Base-by-base conservation (phyloP, 2,113 vertebrate species). In the Murina feae region DNA sequence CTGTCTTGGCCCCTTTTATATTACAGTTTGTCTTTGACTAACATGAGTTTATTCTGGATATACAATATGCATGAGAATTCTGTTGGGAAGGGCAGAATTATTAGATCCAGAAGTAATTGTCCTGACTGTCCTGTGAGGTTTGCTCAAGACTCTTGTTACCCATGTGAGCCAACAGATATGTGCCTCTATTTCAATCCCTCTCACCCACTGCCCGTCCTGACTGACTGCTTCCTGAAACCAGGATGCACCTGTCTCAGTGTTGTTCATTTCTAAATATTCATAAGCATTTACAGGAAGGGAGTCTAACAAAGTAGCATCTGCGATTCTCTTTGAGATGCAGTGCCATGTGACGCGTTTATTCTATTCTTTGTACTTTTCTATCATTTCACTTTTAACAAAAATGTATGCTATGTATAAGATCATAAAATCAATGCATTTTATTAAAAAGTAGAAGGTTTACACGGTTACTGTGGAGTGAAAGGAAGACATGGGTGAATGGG, bases 321-420 rank as follows among this genome's bases (percentile, higher is more conserved):
- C 5, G 53, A 5, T 37, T 92, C 47, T 88, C 72, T 78, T n/a
- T 17, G n/a, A 30, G 13, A 8, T 65, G 6, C 9, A 35, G 25
- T 58, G 9, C 18, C 28, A 2, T n/a, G 10, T 14, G 47, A 72
- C 9, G 13, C 37, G 86, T 82, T 86, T 23, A 55, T 49, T 44
- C 12, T 81, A 13, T 44, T 44, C 35, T 82, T 91, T 53, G 32
- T 14, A 68, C 6, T 80, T 55, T 10, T 32, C 32, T 69, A 9
- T 68, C 51, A 35, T 68, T 86, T 83, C 10, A 25, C 35, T 91
- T 76, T 85, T 44, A 87, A 88, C 35, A 85, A 66, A 37, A 75
- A 37, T 42, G 4, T 18, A 6, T 12, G 3, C n/a, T 68, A 5
- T 32, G 39, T 68, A 58, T 75, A 18, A 44, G 74, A 63, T 88